These are phyloP conservation scores for Camptogramma bilineatum DNA, from an alignment of 2,888 invertebrate genomes.

Conservation along the genomic window DNA sequence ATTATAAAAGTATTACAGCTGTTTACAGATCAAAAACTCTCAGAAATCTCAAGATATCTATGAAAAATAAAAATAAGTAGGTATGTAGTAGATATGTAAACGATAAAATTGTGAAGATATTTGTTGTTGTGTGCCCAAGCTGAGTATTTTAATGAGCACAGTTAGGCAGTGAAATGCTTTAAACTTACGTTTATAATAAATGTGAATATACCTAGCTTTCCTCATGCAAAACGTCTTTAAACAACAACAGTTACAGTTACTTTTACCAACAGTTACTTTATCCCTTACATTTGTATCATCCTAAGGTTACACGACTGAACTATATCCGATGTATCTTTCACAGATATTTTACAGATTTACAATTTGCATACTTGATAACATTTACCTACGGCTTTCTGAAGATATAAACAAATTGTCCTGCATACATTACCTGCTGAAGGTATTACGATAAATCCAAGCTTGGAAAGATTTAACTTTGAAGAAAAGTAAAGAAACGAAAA, in stretches of 20 bases:
- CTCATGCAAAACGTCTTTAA: neutral
- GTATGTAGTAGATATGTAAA: constrained; percentile 29
- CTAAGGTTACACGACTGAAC: neutral
- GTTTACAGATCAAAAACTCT: constrained; percentile 14
- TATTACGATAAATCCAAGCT: neutral
- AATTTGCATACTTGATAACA: constrained; percentile 11
- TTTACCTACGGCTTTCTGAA: neutral
- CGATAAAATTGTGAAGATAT: constrained; percentile 41
- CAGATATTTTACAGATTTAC: constrained; percentile 5
- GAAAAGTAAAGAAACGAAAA: neutral
- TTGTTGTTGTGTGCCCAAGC: constrained; percentile 47
- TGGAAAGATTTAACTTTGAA: neutral
- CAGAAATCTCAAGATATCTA: constrained; percentile 18
- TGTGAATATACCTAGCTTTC: neutral
- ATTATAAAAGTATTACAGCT: neutral
- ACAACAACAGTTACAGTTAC: too few relatives aligned
- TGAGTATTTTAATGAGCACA: constrained; percentile 53
- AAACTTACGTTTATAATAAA: neutral
- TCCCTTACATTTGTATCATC: constrained; percentile 4
- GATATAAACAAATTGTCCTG: constrained; percentile 2
- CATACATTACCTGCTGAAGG: constrained; percentile 1
- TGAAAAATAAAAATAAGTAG: constrained; percentile 1
- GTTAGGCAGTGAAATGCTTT: constrained; percentile 30
- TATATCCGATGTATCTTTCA: neutral
- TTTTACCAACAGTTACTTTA: constrained; percentile 8